These are phyloP conservation scores for Junco hyemalis DNA, from an alignment of 2,113 vertebrate genomes.

Conservation along the genomic window DNA sequence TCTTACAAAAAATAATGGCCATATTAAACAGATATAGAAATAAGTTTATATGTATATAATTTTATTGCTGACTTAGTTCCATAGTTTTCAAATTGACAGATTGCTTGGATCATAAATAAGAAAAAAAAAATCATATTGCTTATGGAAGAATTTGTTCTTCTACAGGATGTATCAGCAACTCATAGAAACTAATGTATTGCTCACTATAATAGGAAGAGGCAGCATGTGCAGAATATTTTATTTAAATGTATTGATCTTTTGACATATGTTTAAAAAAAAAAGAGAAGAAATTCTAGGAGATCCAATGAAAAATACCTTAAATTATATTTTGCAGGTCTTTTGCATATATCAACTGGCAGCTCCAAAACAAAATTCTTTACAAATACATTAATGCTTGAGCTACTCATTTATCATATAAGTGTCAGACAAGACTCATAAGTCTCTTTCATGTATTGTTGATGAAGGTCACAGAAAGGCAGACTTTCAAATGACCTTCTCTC, in stretches of 20 bases:
- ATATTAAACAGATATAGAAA: background rate
- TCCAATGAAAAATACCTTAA: background rate
- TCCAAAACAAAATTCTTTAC: background rate
- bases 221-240: slow-evolving; percentile 1
- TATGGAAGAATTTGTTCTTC: background rate
- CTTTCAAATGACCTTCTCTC: background rate
- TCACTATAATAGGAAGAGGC: background rate
- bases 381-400: background rate
- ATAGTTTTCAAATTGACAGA: background rate
- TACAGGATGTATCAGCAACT: background rate
- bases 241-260: slow-evolving; percentile 20
- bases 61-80: background rate
- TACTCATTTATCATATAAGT: background rate
- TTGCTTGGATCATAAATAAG: background rate
- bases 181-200: background rate
- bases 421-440: background rate
- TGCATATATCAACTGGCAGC: background rate
- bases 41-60: background rate
- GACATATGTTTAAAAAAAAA: background rate
- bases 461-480: background rate
- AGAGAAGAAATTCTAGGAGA: background rate
- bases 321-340: background rate
- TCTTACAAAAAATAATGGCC: background rate
- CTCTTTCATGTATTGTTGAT: background rate
- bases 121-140: background rate